Evolutionary conservation across 2,797 vertebrate species (phyloP), one percentile per base, ranked within the genome.

Genomic region (Pangasius larnaudii): DNA sequence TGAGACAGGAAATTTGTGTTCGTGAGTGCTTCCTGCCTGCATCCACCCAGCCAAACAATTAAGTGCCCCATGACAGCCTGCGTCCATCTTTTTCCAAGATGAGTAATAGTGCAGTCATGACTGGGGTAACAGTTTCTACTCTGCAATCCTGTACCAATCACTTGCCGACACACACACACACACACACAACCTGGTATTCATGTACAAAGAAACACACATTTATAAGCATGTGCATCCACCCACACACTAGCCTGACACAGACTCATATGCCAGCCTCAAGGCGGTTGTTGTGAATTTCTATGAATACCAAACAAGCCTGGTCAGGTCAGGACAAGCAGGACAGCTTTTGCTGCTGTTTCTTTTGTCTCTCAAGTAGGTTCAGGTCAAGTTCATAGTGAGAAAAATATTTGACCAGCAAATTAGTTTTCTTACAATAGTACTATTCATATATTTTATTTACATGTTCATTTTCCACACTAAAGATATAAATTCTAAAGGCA

Each of bases 21-120:
- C 95, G 95, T 97, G 96, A 96, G 96, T 95, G 96, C 80, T 92
- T 96, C 96, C 94, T 92, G 92, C 95, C 95, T 95, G 97, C 96
- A 98, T 97, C 97, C 96, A 98, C 98, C 96, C 96, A 96, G 96
- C 96, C 93, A 95, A 96, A 98, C 97, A 98, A 98, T 99, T 98
- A 98, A 98, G 97, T 95, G 96, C 95, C 93, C 93, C 88, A 92
- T 98, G 98, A 98, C 97, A 97, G 97, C 96, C 97, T 96, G 96
- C 96, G 97, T 98, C 96, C 97, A 97, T 98, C 97, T 98, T 97
- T 97, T 95, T 95, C 95, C 79, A 87, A 95, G 96, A 95, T 97
- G 97, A 98, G 96, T 97, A 98, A 98, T 98, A 97, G 96, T 95
- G 96, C 97, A 98, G 97, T 98, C 97, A 97, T 95, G 95, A 92